Evolutionary conservation across 2,888 invertebrate genomes (phyloP).

Genomic region (Bombylius major): DNA sequence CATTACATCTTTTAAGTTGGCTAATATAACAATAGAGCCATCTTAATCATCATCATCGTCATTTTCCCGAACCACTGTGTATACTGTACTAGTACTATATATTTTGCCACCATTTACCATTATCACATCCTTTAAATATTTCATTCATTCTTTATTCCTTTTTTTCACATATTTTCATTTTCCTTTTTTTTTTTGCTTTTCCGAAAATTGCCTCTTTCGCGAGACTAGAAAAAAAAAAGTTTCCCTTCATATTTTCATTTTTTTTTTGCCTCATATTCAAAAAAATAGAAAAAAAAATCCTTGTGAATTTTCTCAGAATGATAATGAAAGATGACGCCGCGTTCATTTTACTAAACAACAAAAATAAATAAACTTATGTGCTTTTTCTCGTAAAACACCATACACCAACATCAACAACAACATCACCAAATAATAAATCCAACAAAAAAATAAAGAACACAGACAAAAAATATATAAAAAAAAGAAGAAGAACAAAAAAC

Average conservation of each 20-base stretch:
- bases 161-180: background rate
- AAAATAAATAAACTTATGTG: background rate
- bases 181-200: background rate
- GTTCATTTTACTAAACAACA: background rate
- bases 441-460: too few species aligned
- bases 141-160: too few species aligned
- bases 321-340: constrained; percentile 1
- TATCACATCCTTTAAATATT: too few species aligned
- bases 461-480: too few species aligned
- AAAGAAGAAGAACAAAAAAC: too few species aligned
- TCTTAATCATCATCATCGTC: background rate
- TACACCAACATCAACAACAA: too few species aligned
- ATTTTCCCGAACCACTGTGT: background rate
- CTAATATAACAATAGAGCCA: background rate
- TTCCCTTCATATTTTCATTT: too few species aligned
- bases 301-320: background rate
- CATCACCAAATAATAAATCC: too few species aligned
- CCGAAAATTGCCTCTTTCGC: too few species aligned
- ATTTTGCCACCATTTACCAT: background rate
- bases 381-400: too few species aligned
- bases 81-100: background rate
- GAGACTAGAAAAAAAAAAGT: too few species aligned
- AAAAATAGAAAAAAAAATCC: background rate
- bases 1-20: background rate
- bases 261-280: too few species aligned